phyloP scores from a whole-genome alignment of 2,113 vertebrate genomes.

The Rhinolophus ferrumequinum region DNA sequence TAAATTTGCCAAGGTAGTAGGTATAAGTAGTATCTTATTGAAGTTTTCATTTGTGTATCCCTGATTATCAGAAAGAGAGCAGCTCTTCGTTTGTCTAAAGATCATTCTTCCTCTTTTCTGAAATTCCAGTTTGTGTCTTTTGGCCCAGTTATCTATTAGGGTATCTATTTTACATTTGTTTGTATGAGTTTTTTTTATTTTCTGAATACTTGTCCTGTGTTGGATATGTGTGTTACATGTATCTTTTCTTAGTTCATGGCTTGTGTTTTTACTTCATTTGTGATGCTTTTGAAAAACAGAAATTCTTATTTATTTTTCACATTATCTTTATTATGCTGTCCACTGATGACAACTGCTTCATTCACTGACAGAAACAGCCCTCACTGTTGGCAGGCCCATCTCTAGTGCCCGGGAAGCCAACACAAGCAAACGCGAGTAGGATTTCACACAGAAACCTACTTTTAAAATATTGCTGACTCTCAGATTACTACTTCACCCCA shows the following conservation, averaged over 20 bases:
- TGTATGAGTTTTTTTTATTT: constrained; percentile 25
- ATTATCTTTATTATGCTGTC: neutral
- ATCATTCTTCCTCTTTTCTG: neutral
- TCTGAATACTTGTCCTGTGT: constrained; percentile 13
- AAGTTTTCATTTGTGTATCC: neutral
- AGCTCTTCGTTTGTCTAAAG: neutral
- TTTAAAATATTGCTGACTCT: neutral
- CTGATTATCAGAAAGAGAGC: neutral
- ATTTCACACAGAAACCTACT: neutral
- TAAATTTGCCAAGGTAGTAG: neutral
- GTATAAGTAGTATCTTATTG: neutral
- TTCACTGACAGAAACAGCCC: neutral
- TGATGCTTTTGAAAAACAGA: constrained; percentile 1
- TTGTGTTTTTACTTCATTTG: constrained; percentile 25
- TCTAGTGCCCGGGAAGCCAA: neutral
- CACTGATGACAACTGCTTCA: neutral
- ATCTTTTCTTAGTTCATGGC: neutral
- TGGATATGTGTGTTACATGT: neutral
- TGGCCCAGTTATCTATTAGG: neutral
- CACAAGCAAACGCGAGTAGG: neutral
- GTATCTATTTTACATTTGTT: neutral
- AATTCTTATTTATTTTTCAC: neutral
- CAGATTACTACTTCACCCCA: neutral
- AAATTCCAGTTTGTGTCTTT: neutral
- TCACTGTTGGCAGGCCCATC: neutral